Evolutionary conservation across 2,797 vertebrate species (phyloP), one percentile per base, ranked within the genome.

Genomic region (Tachyglossus aculeatus): DNA sequence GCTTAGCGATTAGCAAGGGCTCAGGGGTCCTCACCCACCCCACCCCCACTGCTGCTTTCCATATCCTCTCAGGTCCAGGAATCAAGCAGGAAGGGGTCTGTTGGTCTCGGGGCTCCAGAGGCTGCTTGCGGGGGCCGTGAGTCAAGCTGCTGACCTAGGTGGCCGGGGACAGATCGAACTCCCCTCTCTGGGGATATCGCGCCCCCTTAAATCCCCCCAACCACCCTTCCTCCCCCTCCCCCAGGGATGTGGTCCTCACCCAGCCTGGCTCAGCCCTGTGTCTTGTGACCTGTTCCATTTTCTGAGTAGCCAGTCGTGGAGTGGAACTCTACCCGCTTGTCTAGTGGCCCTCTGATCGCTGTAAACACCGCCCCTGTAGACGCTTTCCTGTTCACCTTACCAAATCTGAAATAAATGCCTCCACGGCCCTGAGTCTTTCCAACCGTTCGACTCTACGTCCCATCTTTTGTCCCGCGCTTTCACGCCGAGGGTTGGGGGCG

Each of bases 371-470:
- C 27, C 37, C 39, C 47, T 54, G 71, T 82, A 55, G 3, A 48
- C 15, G 45, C 0, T 47, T 58, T 66, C 51, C 62, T 82, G 86
- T 88, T 81, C 74, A 50, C 45, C 47, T 68, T 86, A 78, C 71
- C 75, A 66, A 87, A 67, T 89, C 86, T 82, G 88, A 84, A 94
- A 93, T 93, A 94, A 94, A 94, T 71, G 90, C 89, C 90, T 85
- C 81, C 74, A 47, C 47, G 73, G 82, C 88, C 86, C 58, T 82
- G 86, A 64, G 24, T 71, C 76, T 86, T 60, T 83, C 77, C 63
- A 74, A 79, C 64, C 56, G 82, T 48, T 73, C 88, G 86, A 84
- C 61, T 83, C 86, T 64, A 87, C 88, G 89, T 54, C 24, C 63
- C 27, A 24, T 83, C 81, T 89, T 85, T 81, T 82, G 19, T 4